phyloP scores from a whole-genome alignment of 2,797 vertebrate genomes.

The Hozukius guyotensis region DNA sequence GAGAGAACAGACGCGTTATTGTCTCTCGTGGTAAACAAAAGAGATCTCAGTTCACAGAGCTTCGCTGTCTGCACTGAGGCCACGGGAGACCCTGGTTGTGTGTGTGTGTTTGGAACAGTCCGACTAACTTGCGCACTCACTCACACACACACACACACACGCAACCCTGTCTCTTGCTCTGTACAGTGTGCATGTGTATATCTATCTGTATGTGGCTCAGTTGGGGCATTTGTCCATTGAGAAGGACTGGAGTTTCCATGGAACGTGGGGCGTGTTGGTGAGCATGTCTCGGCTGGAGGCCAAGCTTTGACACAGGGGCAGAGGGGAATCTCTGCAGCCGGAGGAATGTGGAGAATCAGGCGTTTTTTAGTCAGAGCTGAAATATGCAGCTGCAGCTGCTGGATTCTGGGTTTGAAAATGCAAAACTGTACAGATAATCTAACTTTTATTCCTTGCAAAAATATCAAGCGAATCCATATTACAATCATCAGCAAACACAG shows the following conservation, averaged over 20 bases:
- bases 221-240: slow-evolving; percentile 66
- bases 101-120: slow-evolving; percentile 43
- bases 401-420: not conserved
- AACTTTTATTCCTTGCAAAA: not conserved
- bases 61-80: slow-evolving; percentile 66
- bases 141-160: slow-evolving; percentile 33
- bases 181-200: slow-evolving; percentile 33
- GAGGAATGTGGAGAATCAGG: slow-evolving; percentile 61
- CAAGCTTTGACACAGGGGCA: slow-evolving; percentile 67
- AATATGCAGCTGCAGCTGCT: slow-evolving; percentile 17
- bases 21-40: slow-evolving; percentile 78
- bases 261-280: slow-evolving; percentile 56
- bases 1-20: slow-evolving; percentile 74
- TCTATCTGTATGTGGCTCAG: slow-evolving; percentile 55
- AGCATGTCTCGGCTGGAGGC: slow-evolving; percentile 66
- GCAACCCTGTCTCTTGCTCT: slow-evolving; percentile 32
- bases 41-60: slow-evolving; percentile 76
- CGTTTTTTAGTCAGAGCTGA: slow-evolving; percentile 36
- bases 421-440: not conserved
- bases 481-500: not conserved
- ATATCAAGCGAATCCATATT: not conserved
- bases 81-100: slow-evolving; percentile 73
- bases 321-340: slow-evolving; percentile 67
- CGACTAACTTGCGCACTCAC: not conserved
- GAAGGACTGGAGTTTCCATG: slow-evolving; percentile 71